Conservation (phyloP, 2,113 vertebrate genomes). For the Rattus rattus region DNA sequence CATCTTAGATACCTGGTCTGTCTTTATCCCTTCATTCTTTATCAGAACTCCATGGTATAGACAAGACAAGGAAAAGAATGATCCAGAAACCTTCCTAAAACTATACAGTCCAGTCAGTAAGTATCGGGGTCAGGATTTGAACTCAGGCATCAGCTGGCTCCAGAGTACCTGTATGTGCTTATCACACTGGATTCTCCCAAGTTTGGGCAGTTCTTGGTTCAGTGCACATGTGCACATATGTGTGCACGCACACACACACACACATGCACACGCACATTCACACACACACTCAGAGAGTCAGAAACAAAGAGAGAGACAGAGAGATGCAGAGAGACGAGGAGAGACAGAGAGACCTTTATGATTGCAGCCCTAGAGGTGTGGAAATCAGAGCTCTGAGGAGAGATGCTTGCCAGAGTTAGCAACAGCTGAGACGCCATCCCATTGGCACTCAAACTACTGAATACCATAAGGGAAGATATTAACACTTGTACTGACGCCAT, state of each 20-base stretch:
- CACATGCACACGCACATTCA: not conserved
- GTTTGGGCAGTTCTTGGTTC: not conserved
- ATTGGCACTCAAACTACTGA: not conserved
- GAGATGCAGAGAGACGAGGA: no score
- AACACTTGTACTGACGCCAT: not conserved
- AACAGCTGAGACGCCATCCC: not conserved
- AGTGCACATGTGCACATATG: fast-evolving
- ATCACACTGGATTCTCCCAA: not conserved
- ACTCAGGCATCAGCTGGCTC: not conserved
- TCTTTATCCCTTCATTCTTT: not conserved
- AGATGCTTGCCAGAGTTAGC: conserved; percentile 57
- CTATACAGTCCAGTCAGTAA: not conserved
- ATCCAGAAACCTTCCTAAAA: not conserved
- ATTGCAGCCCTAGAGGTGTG: not conserved
- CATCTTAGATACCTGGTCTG: not conserved
- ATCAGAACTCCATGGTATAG: not conserved
- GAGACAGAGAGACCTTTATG: not conserved
- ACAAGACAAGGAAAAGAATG: conserved; percentile 13
- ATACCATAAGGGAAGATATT: conserved; percentile 19
- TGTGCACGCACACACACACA: no score
- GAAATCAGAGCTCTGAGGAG: conserved; percentile 52
- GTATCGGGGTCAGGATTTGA: not conserved
- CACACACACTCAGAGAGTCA: no score
- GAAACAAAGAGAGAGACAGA: no score
- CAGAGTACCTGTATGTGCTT: not conserved